These are phyloP conservation scores for Drosophila pseudoobscura DNA, from an alignment of 1,140 invertebrate species.

Conservation along the genomic window DNA sequence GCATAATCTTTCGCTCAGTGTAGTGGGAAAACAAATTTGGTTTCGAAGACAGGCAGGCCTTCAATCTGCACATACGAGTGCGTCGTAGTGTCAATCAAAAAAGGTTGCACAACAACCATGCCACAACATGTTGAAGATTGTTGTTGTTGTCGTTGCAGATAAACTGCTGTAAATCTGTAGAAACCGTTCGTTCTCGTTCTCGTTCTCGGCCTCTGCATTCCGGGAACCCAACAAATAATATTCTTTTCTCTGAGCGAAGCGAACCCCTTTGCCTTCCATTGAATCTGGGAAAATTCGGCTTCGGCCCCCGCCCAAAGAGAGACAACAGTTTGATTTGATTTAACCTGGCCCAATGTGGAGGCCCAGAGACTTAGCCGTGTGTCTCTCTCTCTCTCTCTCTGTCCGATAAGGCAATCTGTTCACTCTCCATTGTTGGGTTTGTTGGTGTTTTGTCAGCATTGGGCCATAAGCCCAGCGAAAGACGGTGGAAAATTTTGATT, in stretches of 20 bases:
- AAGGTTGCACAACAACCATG: slow-evolving; percentile 65
- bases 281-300: slow-evolving; percentile 35
- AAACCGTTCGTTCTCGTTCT: slow-evolving; percentile 64
- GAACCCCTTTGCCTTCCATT: slow-evolving; percentile 2
- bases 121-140: slow-evolving; percentile 17
- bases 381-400: slow-evolving; percentile 21
- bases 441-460: slow-evolving; percentile 54
- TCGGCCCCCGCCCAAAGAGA: slow-evolving; percentile 7
- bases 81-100: slow-evolving; percentile 62
- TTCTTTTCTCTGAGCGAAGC: slow-evolving; percentile 26
- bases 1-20: slow-evolving; percentile 21
- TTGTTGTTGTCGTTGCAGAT: slow-evolving; percentile 18
- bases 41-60: slow-evolving; percentile 14
- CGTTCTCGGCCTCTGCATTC: slow-evolving; percentile 36
- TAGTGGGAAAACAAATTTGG: slow-evolving; percentile 32
- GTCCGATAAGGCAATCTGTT: slow-evolving; percentile 53
- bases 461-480: slow-evolving; percentile 24
- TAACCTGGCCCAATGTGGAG: slow-evolving; percentile 27
- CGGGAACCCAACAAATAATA: slow-evolving; percentile 25
- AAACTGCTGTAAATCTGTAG: slow-evolving; percentile 30
- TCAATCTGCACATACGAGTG: slow-evolving; percentile 38
- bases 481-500: slow-evolving; percentile 33
- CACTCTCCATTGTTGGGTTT: slow-evolving; percentile 46
- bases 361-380: slow-evolving; percentile 20
- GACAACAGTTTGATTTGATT: slow-evolving; percentile 60